Percentiles rank a stretch among this genome's conserved stretches.
Conservation (phyloP, 2,888 invertebrate species). For the Melanotus villosus region DNA sequence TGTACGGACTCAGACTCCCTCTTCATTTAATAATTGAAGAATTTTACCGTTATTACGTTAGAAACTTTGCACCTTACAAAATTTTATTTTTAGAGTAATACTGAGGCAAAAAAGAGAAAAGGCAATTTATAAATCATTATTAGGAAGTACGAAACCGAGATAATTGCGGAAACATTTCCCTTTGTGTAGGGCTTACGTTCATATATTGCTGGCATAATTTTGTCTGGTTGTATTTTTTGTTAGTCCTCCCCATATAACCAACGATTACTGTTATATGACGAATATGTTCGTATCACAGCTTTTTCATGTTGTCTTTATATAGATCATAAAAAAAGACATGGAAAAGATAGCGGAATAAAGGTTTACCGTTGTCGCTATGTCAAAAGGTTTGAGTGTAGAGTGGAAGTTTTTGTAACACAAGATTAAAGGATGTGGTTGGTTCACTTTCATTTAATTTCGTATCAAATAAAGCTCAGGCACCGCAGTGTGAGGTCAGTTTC, state of each 20-base stretch:
- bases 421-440: conserved; percentile 34
- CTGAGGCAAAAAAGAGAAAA: background rate
- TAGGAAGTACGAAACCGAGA: too few species aligned
- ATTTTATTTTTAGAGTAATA: background rate
- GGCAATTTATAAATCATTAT: background rate
- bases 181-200: too few species aligned
- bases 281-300: too few species aligned
- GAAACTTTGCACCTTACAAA: background rate
- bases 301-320: conserved; percentile 18
- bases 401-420: conserved; percentile 29
- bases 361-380: conserved; percentile 25
- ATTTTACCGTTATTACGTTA: conserved; percentile 50
- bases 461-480: conserved; percentile 28
- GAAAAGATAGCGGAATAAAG: conserved; percentile 24
- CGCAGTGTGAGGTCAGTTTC: conserved; percentile 21
- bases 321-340: conserved; percentile 26
- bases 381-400: conserved; percentile 27
- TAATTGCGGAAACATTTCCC: too few species aligned
- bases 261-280: too few species aligned
- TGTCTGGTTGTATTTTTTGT: too few species aligned
- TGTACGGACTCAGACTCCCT: conserved; percentile 56
- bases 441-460: conserved; percentile 35
- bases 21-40: conserved; percentile 54
- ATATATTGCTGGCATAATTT: too few species aligned
- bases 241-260: too few species aligned